Evolutionary conservation across 2,797 vertebrate species (phyloP).

Genomic region (Scyliorhinus canicula): DNA sequence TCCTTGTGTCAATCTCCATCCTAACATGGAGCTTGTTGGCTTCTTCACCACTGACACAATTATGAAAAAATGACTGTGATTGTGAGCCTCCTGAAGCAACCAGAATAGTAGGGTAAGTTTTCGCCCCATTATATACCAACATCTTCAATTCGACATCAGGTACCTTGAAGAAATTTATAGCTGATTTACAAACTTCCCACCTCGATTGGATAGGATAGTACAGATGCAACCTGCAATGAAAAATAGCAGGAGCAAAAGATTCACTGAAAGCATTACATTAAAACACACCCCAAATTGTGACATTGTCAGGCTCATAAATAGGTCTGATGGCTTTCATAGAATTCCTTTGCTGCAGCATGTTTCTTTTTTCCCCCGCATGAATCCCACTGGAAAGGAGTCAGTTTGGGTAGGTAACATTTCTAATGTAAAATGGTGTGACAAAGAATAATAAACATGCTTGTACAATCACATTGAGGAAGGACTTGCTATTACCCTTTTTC

Average conservation of each 20-base stretch:
- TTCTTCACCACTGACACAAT: neutral
- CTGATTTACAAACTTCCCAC: neutral
- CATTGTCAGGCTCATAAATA: neutral
- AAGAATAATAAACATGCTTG: conserved; percentile 29
- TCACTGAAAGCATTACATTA: neutral
- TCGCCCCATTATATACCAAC: neutral
- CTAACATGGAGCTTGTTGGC: neutral
- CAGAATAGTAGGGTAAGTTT: neutral
- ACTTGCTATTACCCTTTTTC: neutral
- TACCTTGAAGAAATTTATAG: neutral
- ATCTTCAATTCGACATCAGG: neutral
- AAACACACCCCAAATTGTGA: neutral
- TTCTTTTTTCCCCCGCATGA: neutral
- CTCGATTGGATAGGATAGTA: neutral
- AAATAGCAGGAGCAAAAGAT: neutral
- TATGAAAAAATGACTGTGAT: neutral
- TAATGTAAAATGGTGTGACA: conserved; percentile 15
- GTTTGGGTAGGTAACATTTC: neutral
- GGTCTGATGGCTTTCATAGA: neutral
- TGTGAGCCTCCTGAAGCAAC: neutral
- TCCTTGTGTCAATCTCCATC: neutral
- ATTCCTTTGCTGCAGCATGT: neutral
- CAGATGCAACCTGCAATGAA: neutral
- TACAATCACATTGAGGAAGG: conserved; percentile 22
- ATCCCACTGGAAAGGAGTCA: neutral